A percentile compares a stretch with the other conserved stretches of the same genome.
phyloP scores from a whole-genome alignment of 2,888 invertebrate species.

The Colostygia pectinataria region DNA sequence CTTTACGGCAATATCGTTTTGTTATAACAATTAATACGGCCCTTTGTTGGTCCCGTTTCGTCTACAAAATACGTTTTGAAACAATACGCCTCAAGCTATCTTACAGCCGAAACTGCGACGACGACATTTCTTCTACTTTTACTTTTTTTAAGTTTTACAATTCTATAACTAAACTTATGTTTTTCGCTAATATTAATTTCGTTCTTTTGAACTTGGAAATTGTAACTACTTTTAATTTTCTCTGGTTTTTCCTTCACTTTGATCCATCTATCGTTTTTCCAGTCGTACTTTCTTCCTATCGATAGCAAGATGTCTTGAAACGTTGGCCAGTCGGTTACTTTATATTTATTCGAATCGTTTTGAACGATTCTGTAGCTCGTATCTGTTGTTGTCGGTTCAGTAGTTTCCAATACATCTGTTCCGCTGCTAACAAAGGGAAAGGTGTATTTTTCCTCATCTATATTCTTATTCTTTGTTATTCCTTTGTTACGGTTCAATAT shows the following conservation, averaged over 20 bases:
- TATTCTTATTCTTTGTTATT: conserved; percentile 36
- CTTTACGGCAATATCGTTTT: conserved; percentile 37
- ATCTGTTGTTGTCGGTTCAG: conserved; percentile 21
- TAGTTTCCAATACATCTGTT: conserved; percentile 21
- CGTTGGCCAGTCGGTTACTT: conserved; percentile 59
- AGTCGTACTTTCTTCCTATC: conserved; percentile 72
- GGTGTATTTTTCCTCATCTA: conserved; percentile 36
- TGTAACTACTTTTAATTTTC: conserved; percentile 27
- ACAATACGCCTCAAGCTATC: conserved; percentile 52
- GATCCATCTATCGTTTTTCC: conserved; percentile 78
- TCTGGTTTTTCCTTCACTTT: conserved; percentile 67
- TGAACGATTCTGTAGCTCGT: conserved; percentile 23
- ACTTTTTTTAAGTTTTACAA: conserved; percentile 68
- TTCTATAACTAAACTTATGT: conserved; percentile 73
- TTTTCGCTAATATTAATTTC: conserved; percentile 56
- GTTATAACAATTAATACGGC: conserved; percentile 41
- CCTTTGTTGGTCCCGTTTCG: conserved; percentile 69
- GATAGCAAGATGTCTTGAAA: conserved; percentile 69
- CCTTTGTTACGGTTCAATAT: conserved; percentile 41
- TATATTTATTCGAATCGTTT: conserved; percentile 24
- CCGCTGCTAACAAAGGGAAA: conserved; percentile 23
- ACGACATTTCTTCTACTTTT: conserved; percentile 73
- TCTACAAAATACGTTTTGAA: conserved; percentile 51
- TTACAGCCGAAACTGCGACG: conserved; percentile 74
- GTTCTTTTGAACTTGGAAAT: conserved; percentile 29